phyloP scores from a whole-genome alignment of 2,797 vertebrate genomes.

The Phalanger gymnotis region DNA sequence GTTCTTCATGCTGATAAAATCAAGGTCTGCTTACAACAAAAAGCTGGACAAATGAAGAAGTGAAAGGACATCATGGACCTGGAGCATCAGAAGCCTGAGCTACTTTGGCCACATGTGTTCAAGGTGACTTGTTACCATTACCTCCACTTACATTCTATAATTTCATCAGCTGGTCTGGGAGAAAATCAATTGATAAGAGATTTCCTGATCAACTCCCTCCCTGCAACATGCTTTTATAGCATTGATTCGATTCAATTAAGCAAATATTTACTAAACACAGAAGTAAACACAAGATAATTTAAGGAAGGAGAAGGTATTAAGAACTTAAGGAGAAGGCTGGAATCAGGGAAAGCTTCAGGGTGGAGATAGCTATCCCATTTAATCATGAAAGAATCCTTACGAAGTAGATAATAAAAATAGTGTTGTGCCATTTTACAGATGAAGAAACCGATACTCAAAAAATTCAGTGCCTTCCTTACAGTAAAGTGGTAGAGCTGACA shows the following conservation, averaged over 20 bases:
- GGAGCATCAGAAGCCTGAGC: not conserved
- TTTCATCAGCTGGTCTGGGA: not conserved
- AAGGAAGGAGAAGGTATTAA: not conserved
- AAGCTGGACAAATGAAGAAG: not conserved
- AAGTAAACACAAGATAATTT: not conserved
- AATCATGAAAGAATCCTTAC: not conserved
- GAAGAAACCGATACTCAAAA: not conserved
- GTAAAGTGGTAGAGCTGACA: not conserved
- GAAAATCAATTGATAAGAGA: not conserved
- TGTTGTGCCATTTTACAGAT: not conserved
- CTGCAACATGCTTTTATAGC: not conserved
- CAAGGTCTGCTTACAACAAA: not conserved
- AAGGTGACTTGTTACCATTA: not conserved
- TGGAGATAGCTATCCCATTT: not conserved
- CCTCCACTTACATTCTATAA: not conserved
- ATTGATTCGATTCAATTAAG: not conserved
- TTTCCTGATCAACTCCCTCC: not conserved
- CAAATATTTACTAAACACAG: not conserved
- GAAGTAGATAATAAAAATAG: not conserved
- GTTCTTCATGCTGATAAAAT: not conserved
- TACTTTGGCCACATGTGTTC: not conserved
- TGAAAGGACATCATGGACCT: not conserved
- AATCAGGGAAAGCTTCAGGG: not conserved
- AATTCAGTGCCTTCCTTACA: not conserved
- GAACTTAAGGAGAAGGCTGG: not conserved